phyloP scores from a whole-genome alignment of 1,140 invertebrate genomes.

The Sitophilus oryzae region DNA sequence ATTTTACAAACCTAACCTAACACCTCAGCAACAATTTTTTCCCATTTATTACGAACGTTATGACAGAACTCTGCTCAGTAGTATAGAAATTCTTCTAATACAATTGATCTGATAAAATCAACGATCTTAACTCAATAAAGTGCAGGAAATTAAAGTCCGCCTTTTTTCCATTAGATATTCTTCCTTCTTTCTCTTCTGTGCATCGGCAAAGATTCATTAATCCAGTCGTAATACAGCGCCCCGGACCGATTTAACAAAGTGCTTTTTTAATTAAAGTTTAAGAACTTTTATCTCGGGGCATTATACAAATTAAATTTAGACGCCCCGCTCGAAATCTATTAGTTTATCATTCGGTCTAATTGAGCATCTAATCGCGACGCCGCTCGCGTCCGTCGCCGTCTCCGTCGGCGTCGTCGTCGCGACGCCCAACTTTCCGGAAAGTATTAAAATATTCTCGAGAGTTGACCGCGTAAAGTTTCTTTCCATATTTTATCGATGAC shows the following conservation, averaged over 20 bases:
- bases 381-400: conserved; percentile 7
- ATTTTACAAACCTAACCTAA: too few relatives aligned
- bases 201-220: background rate
- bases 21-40: too few relatives aligned
- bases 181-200: background rate
- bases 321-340: conserved; percentile 15
- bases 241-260: background rate
- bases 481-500: too few relatives aligned
- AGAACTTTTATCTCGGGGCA: conserved; percentile 4
- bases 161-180: background rate
- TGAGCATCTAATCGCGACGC: conserved; percentile 21
- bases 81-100: too few relatives aligned
- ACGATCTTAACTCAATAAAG: too few relatives aligned
- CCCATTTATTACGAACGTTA: too few relatives aligned
- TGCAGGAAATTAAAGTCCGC: too few relatives aligned
- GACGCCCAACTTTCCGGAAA: conserved; percentile 10
- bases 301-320: conserved; percentile 19
- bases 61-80: too few relatives aligned
- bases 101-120: too few relatives aligned
- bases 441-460: background rate
- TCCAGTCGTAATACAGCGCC: background rate
- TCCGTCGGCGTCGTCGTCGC: conserved; percentile 5
- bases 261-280: conserved; percentile 10
- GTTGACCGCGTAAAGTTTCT: too few relatives aligned
- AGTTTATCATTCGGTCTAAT: conserved; percentile 21